Evolutionary conservation across 1,140 invertebrate species (phyloP), one percentile per base, ranked within the genome.

Genomic region (Phymorhynchus buccinoides): DNA sequence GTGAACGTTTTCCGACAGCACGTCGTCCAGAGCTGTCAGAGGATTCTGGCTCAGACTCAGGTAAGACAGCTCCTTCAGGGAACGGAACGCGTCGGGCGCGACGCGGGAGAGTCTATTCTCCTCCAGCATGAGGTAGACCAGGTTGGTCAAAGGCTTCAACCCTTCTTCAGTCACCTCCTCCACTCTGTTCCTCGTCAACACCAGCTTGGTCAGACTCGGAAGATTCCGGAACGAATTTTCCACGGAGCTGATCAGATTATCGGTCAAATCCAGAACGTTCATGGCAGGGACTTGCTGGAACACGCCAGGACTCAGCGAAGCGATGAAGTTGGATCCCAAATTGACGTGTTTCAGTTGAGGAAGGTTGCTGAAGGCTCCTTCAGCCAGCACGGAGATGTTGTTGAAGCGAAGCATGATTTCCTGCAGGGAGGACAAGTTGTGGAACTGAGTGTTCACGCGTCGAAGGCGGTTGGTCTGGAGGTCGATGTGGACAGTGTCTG

Each of bases 41-140:
- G 92, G 93, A 87, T 94, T 94, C 78, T 90, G 89, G 44, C 89
- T 91, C 48, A 97, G 93, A 84, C 96, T 94, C 41, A 98, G 93
- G 83, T 96, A 95, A n/a, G 96, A 95, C 75, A 98, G 93, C 88
- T 96, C 96, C 2, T 95, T 95, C 79, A 97, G 94, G 42, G 95
- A 94, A 91, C 96, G 95, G 88, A 98, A 94, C 44, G 96, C 95
- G 35, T 95, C 95, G 22, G 96, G 95, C 9, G 95, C 95, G 16
- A 97, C 94, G 80, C 94, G 94, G 22, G 94, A 94, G 62, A 98
- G 94, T 62, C 95, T 94, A 93, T 98, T 98, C 85, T 96, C 94
- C 18, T 96, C 96, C 12, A 97, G 94, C 88, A 97, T 96, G 73
- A 98, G 93, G 89, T 97, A 96, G 89, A 96, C 95, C 39, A 98